phyloP scores from a whole-genome alignment of 2,113 vertebrate species.

The Perca flavescens region DNA sequence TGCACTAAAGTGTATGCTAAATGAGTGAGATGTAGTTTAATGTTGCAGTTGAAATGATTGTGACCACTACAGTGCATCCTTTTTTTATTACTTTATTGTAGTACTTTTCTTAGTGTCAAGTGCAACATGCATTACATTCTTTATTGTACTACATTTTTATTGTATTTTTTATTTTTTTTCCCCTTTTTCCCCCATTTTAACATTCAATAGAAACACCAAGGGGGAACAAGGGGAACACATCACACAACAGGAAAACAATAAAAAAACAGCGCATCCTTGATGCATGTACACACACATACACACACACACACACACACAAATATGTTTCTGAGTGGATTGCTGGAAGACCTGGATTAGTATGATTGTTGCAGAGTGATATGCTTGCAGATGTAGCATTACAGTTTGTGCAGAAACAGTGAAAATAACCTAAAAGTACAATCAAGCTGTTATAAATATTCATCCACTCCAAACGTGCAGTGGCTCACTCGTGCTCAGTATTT shows the following conservation, averaged over 20 bases:
- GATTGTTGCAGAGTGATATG: not conserved
- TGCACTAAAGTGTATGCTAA: no score
- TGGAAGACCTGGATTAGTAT: slow-evolving; percentile 30
- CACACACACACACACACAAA: slow-evolving; percentile 7
- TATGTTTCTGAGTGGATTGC: slow-evolving; percentile 5
- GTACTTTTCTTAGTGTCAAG: no score
- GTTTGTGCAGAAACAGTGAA: not conserved
- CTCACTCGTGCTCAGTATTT: slow-evolving; percentile 1
- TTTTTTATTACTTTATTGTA: no score
- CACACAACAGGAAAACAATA: no score
- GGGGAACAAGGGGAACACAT: no score
- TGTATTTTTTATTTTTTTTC: no score
- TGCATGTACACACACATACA: not conserved
- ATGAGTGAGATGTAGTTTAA: no score
- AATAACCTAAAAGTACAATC: not conserved
- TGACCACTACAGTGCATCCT: not conserved
- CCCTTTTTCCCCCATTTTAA: no score
- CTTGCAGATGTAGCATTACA: not conserved
- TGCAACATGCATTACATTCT: no score
- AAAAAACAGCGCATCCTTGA: no score
- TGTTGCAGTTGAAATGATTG: not conserved
- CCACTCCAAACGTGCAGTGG: not conserved
- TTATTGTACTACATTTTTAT: no score
- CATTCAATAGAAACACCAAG: no score
- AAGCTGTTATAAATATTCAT: not conserved